Conservation (phyloP, 2,888 invertebrate genomes). For the Hirtodrosophila confusa region DNA sequence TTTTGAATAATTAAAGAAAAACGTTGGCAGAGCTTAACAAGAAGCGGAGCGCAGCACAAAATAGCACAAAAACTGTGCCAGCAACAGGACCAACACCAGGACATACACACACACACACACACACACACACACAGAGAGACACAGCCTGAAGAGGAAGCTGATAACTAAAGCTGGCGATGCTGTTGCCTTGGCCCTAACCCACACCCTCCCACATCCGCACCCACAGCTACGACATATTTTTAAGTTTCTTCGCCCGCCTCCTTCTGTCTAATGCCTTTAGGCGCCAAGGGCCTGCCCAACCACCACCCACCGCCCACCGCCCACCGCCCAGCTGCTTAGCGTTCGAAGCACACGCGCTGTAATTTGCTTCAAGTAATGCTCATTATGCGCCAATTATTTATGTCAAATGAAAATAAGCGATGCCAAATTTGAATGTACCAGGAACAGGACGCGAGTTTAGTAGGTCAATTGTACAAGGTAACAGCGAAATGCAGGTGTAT, state of each 20-base stretch:
- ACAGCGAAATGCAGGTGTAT: conserved; percentile 10
- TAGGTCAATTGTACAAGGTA: conserved; percentile 19
- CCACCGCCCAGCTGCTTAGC: conserved; percentile 39
- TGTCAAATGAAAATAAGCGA: conserved; percentile 52
- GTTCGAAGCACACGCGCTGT: conserved; percentile 64
- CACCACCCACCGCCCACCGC: background rate
- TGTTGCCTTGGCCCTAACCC: conserved; percentile 24
- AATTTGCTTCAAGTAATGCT: conserved; percentile 75
- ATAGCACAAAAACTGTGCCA: conserved; percentile 50
- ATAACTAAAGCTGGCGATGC: conserved; percentile 45
- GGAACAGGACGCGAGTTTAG: conserved; percentile 10
- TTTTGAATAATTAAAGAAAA: conserved; percentile 82
- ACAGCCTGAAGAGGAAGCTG: conserved; percentile 32
- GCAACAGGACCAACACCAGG: conserved; percentile 41
- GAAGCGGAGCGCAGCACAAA: conserved; percentile 45
- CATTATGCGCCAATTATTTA: conserved; percentile 78
- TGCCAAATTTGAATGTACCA: conserved; percentile 31
- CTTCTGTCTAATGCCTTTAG: conserved; percentile 20
- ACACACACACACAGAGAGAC: conserved; percentile 5
- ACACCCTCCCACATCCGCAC: conserved; percentile 1
- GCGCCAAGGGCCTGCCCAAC: conserved; percentile 27
- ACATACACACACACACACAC: conserved; percentile 17
- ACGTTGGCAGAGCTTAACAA: conserved; percentile 68
- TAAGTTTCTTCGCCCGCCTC: conserved; percentile 46
- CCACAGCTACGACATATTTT: conserved; percentile 59